These are phyloP conservation scores for Anableps anableps DNA, from an alignment of 2,797 vertebrate genomes.

Conservation along the genomic window DNA sequence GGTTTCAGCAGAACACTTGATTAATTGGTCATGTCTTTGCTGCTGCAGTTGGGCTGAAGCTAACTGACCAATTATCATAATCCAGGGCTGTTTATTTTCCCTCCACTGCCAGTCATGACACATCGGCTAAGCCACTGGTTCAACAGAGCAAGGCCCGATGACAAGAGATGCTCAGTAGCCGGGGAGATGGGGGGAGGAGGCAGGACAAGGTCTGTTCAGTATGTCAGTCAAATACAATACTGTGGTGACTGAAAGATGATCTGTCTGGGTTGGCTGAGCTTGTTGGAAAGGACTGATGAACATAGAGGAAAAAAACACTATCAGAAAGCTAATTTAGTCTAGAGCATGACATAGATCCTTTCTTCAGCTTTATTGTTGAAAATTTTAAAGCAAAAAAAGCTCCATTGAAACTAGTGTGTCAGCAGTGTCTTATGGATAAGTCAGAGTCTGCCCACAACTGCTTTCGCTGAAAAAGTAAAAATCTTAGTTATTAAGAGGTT, in stretches of 20 bases:
- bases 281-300: conserved; percentile 15
- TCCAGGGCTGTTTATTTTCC: conserved; percentile 90
- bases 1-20: conserved; percentile 86
- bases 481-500: conserved; percentile 73
- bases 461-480: conserved; percentile 53
- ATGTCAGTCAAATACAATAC: conserved; percentile 62
- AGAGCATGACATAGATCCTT: not conserved
- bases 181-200: conserved; percentile 30
- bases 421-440: conserved; percentile 43
- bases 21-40: conserved; percentile 86
- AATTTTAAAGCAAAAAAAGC: not conserved
- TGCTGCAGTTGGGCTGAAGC: conserved; percentile 73
- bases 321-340: not conserved
- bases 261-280: conserved; percentile 42
- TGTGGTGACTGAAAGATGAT: conserved; percentile 57
- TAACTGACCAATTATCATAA: conserved; percentile 90
- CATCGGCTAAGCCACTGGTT: conserved; percentile 57
- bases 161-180: conserved; percentile 69
- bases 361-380: conserved; percentile 21
- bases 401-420: conserved; percentile 12
- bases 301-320: conserved; percentile 16
- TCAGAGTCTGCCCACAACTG: conserved; percentile 50
- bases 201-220: conserved; percentile 52
- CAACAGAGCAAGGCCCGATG: conserved; percentile 54
- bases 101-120: conserved; percentile 73